Evolutionary conservation across 2,113 vertebrate genomes (phyloP).

Genomic region (Rattus rattus): DNA sequence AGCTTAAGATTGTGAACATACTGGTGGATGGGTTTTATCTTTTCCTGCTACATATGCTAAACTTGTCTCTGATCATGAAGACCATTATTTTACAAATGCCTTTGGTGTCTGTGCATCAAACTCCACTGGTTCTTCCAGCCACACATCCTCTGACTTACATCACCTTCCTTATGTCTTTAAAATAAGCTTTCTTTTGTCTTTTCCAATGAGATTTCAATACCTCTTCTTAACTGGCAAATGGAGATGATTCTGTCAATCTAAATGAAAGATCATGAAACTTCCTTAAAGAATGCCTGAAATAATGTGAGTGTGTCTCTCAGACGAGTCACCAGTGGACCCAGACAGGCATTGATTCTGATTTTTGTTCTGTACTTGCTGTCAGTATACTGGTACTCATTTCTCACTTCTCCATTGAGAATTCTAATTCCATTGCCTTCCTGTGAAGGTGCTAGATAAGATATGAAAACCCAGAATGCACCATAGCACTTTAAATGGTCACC

Average conservation of each 20-base stretch:
- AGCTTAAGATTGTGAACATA: neutral
- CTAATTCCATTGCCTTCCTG: neutral
- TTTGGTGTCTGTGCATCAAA: neutral
- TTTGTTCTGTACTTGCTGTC: neutral
- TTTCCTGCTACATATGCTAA: fast-evolving
- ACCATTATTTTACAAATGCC: neutral
- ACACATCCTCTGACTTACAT: neutral
- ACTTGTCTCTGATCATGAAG: neutral
- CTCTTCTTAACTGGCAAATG: neutral
- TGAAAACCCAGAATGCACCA: neutral
- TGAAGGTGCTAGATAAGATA: neutral
- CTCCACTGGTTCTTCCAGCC: neutral
- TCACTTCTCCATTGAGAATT: neutral
- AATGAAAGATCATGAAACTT: neutral
- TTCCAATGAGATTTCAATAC: neutral
- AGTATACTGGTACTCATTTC: neutral
- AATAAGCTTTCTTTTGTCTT: neutral
- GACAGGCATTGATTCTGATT: neutral
- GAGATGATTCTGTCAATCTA: neutral
- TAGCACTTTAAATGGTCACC: neutral
- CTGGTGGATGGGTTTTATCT: fast-evolving
- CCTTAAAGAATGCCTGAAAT: neutral
- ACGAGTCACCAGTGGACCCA: neutral
- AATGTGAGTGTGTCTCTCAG: neutral
- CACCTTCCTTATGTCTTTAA: neutral